Evolutionary conservation across 2,113 vertebrate species (phyloP).

Genomic region (Dipodomys spectabilis): DNA sequence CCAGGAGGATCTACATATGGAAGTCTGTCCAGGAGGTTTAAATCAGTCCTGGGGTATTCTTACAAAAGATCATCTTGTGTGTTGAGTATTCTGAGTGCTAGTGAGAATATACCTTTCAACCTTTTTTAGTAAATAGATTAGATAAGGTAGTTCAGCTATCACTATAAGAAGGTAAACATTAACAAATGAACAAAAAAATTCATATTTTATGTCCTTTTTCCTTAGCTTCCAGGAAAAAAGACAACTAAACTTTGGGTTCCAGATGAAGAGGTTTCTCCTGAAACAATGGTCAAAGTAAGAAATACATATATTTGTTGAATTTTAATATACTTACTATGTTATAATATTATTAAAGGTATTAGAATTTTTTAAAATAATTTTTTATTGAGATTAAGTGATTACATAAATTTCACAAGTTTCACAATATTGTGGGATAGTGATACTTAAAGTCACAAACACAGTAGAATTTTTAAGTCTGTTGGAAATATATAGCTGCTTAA

Average conservation of each 20-base stretch:
- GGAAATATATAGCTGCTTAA: background rate
- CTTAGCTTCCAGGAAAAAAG: constrained; percentile 98
- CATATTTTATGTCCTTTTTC: constrained; percentile 63
- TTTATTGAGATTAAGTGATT: too few species aligned
- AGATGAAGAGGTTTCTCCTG: constrained; percentile 98
- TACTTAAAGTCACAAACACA: too few species aligned
- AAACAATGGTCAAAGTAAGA: constrained; percentile 97
- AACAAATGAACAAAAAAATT: background rate
- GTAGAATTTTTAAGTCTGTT: constrained; percentile 20
- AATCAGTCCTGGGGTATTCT: background rate
- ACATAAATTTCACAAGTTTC: too few species aligned
- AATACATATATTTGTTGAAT: background rate
- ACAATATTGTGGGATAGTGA: too few species aligned
- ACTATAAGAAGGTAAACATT: constrained; percentile 7
- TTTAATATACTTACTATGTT: background rate
- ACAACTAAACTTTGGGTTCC: constrained; percentile 99
- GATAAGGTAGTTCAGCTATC: background rate
- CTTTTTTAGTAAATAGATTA: background rate
- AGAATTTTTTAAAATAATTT: background rate
- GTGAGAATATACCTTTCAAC: background rate
- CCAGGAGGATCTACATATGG: background rate
- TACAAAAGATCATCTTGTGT: background rate
- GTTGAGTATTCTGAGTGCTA: background rate
- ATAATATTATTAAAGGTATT: background rate
- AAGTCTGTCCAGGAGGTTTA: background rate